Base-by-base conservation (phyloP, 2,888 invertebrate species). In the Meiosimyza platycephala region DNA sequence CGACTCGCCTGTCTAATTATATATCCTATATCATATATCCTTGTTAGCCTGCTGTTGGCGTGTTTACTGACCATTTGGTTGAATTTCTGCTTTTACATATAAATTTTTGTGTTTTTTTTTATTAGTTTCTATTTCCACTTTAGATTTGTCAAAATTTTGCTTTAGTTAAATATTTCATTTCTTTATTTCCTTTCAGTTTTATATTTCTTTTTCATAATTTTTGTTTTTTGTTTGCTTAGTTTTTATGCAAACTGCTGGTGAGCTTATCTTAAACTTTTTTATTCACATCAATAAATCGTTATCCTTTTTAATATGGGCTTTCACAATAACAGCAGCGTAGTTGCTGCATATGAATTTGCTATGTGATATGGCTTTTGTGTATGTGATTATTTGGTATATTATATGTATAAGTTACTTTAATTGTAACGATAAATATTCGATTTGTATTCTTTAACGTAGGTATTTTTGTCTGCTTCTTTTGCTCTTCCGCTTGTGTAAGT, bases 131-230 rank as follows among this genome's bases (percentile, higher is more conserved):
- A 55, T 57, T 71, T 65, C 71, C 71, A 72, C 71, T 72, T 72
- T 72, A 72, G 71, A 72, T 72, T 72, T 72, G 59, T 65, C 71
- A 72, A 59, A 72, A 72, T 60, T 65, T 65, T 13, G 47, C 22
- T 50, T 47, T 22, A 64, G 47, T 71, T 64, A 55, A 64, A 64
- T 65, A 18, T 55, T 55, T 71, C 48, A 57, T 71, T 71, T 51
- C 22, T 51, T 13, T 65, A 9, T 50, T 3, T 52, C 28, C 18
- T 40, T 40, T 40, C 6, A 7, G 40, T 40, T 40, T 40, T 40
- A 7, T 40, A 40, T 40, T 40, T 40, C 40, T 9, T 40, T 40
- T 9, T 40, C 9, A 9, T 40, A 6, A 7, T 40, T 9, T 9
- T 9, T 22, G 1, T 22, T 40, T 40, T 40, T 40, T 40, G 6